Base-by-base conservation (phyloP, 1,140 invertebrate species). In the Drosophila lini region DNA sequence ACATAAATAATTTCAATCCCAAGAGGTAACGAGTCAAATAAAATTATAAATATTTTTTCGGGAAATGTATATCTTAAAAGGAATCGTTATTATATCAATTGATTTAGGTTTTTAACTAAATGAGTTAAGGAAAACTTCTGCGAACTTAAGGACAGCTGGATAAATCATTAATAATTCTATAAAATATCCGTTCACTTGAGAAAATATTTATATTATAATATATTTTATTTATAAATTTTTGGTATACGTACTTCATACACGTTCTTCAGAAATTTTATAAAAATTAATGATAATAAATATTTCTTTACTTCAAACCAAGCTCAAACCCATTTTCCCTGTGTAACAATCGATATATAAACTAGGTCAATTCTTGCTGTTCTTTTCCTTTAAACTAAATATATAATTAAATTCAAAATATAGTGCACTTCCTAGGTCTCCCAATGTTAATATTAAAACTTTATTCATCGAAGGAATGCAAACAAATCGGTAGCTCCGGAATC, bases 1-100 rank as follows among this genome's bases (percentile, higher is more conserved):
- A 2, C 9, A 67, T 28, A 52, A 22, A 41, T 40, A 22, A 41
- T 42, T 40, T 13, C 11, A 50, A 22, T 68, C 13, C 19, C 25
- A 8, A 34, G 44, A 47, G 25, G n/a, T 10, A 32, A 3, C 4
- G 10, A 65, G 2, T 56, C 5, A 10, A 16, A 4, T 15, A 3
- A 40, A 41, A 42, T 65, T 28, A 19, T 47, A 15, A 45, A 53
- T 53, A 34, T 11, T 13, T 13, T 31, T 31, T 34, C 3, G 1
- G 9, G 6, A 36, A 15, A 5, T 22, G 22, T 9, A 5, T 22
- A 15, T 15, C 16, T 22, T 22, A 5, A 36, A 15, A 22, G 1
- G 10, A 5, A 15, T 15, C 0, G 7, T 8, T 34, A 22, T 34
- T 34, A 34, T 34, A 15, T 0, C 6, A 19, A 15, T 32, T 19